Percentiles rank a stretch among this genome's conserved stretches.
Conservation (phyloP, 2,888 invertebrate genomes). For the Drosophila hamatofila region DNA sequence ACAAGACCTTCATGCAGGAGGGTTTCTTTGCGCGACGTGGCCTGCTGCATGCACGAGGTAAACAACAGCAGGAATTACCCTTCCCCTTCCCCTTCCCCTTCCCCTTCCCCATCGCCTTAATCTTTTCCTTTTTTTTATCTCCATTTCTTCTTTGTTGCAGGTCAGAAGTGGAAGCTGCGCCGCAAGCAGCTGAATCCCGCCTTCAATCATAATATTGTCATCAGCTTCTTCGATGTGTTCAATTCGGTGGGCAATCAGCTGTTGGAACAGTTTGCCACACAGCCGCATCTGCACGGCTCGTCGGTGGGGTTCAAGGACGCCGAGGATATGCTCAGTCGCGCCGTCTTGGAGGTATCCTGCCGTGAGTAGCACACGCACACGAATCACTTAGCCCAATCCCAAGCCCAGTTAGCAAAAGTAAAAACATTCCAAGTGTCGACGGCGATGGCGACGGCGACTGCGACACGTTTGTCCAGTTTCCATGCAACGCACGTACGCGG, state of each 20-base stretch:
- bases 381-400: not conserved
- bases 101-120: no score
- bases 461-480: constrained; percentile 70
- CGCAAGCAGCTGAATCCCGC: constrained; percentile 83
- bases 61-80: not conserved
- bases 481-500: constrained; percentile 73
- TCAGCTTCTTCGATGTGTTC: constrained; percentile 81
- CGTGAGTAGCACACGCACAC: constrained; percentile 67
- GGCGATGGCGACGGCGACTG: constrained; percentile 14
- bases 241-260: constrained; percentile 81
- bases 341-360: constrained; percentile 83
- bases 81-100: not conserved
- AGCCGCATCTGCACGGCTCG: constrained; percentile 60
- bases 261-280: constrained; percentile 64
- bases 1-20: constrained; percentile 83
- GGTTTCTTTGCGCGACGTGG: constrained; percentile 83
- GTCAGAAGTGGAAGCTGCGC: constrained; percentile 83
- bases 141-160: constrained; percentile 38
- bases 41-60: constrained; percentile 81
- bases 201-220: constrained; percentile 80
- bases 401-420: not conserved
- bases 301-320: constrained; percentile 73
- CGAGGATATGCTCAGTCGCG: constrained; percentile 83
- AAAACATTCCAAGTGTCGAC: constrained; percentile 1
- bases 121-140: not conserved